Conservation (phyloP, 2,113 vertebrate species). For the Atherinomorus stipes region DNA sequence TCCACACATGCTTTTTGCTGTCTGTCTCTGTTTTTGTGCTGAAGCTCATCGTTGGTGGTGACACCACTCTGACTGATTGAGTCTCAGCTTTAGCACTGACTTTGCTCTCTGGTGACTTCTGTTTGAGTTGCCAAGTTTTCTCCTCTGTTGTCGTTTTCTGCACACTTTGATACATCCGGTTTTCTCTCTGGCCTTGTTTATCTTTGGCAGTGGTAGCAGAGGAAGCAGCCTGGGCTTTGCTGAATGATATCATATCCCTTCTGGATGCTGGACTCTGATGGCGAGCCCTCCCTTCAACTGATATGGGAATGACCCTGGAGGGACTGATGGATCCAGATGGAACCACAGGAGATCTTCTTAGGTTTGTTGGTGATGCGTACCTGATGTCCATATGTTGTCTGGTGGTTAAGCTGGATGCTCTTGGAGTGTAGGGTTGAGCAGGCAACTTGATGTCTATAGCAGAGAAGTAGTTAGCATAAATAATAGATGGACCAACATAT, state of each 20-base stretch:
- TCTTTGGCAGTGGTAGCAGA: slow-evolving; percentile 42
- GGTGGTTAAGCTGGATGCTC: slow-evolving; percentile 72
- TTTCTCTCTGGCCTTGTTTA: slow-evolving; percentile 42
- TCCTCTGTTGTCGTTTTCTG: slow-evolving; percentile 72
- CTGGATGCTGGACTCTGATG: slow-evolving; percentile 75
- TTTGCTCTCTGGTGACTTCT: slow-evolving; percentile 51
- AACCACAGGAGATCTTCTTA: slow-evolving; percentile 69
- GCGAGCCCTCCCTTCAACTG: slow-evolving; percentile 63
- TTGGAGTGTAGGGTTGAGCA: slow-evolving; percentile 77
- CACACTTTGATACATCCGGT: slow-evolving; percentile 54
- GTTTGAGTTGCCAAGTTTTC: slow-evolving; percentile 67
- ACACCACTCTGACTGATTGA: slow-evolving; percentile 64
- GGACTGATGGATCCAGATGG: slow-evolving; percentile 65
- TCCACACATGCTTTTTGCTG: slow-evolving; percentile 51
- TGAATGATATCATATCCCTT: slow-evolving; percentile 80
- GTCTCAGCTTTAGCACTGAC: slow-evolving; percentile 47
- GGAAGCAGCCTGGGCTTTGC: slow-evolving; percentile 77
- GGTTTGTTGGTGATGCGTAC: slow-evolving; percentile 72
- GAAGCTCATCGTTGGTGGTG: slow-evolving; percentile 60
- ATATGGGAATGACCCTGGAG: slow-evolving; percentile 72
- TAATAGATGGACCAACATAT: neutral
- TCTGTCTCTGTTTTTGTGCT: slow-evolving; percentile 58
- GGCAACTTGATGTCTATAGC: slow-evolving; percentile 85
- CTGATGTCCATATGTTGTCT: slow-evolving; percentile 78
- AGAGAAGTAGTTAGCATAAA: slow-evolving; percentile 46